Conservation (phyloP, 2,113 vertebrate genomes). For the Tapirus terrestris region DNA sequence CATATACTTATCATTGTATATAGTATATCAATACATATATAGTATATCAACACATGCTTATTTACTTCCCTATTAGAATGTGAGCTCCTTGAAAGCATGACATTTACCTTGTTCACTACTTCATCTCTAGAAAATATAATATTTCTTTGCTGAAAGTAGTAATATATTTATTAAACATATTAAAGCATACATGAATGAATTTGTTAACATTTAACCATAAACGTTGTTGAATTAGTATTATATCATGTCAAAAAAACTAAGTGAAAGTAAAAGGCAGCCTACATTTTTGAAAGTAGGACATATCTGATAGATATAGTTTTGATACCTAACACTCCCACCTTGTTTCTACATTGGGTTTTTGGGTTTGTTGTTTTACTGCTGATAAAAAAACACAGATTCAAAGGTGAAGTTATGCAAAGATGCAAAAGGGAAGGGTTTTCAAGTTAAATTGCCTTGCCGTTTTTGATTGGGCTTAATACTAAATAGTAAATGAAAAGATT, state of each 20-base stretch:
- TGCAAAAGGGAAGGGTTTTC: not conserved
- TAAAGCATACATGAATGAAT: not conserved
- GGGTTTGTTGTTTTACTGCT: not conserved
- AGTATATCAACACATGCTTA: not conserved
- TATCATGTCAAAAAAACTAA: not conserved
- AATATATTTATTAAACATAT: not conserved
- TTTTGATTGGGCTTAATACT: not conserved
- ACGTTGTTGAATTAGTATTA: not conserved
- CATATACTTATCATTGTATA: too few relatives aligned
- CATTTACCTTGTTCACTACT: not conserved
- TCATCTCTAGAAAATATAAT: not conserved
- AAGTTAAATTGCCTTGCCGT: not conserved
- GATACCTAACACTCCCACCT: rapidly evolving
- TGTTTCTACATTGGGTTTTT: not conserved
- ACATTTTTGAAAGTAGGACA: not conserved
- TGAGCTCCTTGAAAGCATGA: not conserved
- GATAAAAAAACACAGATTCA: not conserved
- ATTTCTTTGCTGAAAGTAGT: too few relatives aligned
- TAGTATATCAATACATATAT: too few relatives aligned
- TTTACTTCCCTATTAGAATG: not conserved
- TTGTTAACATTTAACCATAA: too few relatives aligned
- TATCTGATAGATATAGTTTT: not conserved
- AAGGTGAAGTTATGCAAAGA: not conserved
- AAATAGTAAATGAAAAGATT: not conserved
- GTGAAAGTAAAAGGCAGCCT: rapidly evolving